phyloP scores from a whole-genome alignment of 2,888 invertebrate species.

The Euplagia quadripunctaria region DNA sequence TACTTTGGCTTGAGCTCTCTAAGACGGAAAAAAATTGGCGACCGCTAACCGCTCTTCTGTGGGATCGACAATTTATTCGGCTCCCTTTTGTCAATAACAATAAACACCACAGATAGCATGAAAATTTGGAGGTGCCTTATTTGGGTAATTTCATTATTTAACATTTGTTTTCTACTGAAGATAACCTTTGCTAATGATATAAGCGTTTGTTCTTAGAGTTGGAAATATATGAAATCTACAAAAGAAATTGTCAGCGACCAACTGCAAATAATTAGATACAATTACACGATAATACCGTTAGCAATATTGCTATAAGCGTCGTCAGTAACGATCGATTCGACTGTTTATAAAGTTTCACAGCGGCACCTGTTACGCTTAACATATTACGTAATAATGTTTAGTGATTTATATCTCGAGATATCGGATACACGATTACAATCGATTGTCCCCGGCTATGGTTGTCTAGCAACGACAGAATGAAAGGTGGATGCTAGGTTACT shows the following conservation, averaged over 20 bases:
- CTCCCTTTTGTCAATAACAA: background rate
- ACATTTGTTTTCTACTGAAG: background rate
- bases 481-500: background rate
- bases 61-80: background rate
- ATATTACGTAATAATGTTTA: slow-evolving; percentile 49
- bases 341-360: slow-evolving; percentile 25
- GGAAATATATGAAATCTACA: background rate
- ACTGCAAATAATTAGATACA: slow-evolving; percentile 30
- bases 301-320: slow-evolving; percentile 40
- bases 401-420: slow-evolving; percentile 50
- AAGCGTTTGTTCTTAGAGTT: background rate
- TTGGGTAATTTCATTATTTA: background rate
- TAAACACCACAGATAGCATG: background rate
- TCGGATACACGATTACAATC: slow-evolving; percentile 54
- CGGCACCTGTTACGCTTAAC: slow-evolving; percentile 55
- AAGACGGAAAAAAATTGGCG: background rate
- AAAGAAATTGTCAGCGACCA: background rate
- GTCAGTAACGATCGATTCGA: slow-evolving; percentile 35
- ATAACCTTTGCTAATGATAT: background rate
- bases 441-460: slow-evolving; percentile 54
- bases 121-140: background rate
- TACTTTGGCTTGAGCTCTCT: background rate
- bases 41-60: background rate
- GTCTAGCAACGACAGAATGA: slow-evolving; percentile 8
- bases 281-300: slow-evolving; percentile 38